Evolutionary conservation across 2,113 vertebrate genomes (phyloP).

Genomic region (Danio rerio): GRCz12tu NC_133191.1:22937501-22938000

Average conservation of each 20-base stretch:
- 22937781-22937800: slow-evolving; percentile 22
- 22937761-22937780: slow-evolving; percentile 9
- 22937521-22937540: too few species aligned
- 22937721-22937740: slow-evolving; percentile 2
- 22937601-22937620: background rate
- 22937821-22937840: slow-evolving; percentile 30
- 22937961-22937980: too few species aligned
- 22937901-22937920: too few species aligned
- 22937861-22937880: slow-evolving; percentile 43
- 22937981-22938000: too few species aligned
- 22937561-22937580: background rate
- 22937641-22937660: background rate
- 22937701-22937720: background rate
- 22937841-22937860: slow-evolving; percentile 26
- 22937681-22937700: slow-evolving; percentile 8
- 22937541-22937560: background rate
- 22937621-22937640: background rate
- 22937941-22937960: too few species aligned
- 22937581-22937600: background rate
- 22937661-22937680: slow-evolving; percentile 11
- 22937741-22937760: background rate
- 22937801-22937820: slow-evolving; percentile 4
- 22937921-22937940: too few species aligned
- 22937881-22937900: background rate
- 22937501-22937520: too few species aligned